These are phyloP conservation scores for Lacanobia wlatinum DNA, from an alignment of 2,888 invertebrate species.

Conservation along the genomic window DNA sequence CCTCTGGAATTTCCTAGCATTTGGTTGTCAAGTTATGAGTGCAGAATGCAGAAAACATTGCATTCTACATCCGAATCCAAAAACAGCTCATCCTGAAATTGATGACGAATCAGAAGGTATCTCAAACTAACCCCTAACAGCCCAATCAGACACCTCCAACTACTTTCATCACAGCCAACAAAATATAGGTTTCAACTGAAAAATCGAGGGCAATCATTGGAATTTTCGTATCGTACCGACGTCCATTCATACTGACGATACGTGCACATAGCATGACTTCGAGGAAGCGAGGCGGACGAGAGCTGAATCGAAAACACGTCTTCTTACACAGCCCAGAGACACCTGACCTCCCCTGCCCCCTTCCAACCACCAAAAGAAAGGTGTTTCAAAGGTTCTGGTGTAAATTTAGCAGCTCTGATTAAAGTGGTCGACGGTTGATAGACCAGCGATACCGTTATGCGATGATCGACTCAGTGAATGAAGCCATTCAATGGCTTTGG, in stretches of 20 bases:
- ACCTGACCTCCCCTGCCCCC: slow-evolving; percentile 63
- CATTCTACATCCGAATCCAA: not conserved
- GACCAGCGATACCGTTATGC: slow-evolving; percentile 85
- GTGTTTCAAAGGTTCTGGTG: slow-evolving; percentile 4
- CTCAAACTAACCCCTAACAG: not conserved
- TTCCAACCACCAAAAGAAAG: slow-evolving; percentile 16
- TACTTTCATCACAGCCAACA: slow-evolving; percentile 47
- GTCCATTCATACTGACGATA: slow-evolving; percentile 69
- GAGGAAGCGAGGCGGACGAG: slow-evolving; percentile 85
- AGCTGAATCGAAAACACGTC: slow-evolving; percentile 86
- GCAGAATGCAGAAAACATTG: not conserved
- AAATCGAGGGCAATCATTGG: slow-evolving; percentile 69
- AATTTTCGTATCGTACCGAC: slow-evolving; percentile 70
- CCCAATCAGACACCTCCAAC: not conserved
- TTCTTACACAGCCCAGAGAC: slow-evolving; percentile 75
- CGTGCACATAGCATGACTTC: slow-evolving; percentile 81
- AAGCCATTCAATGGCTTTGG: slow-evolving; percentile 85
- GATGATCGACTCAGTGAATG: slow-evolving; percentile 86
- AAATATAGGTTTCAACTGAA: slow-evolving; percentile 59
- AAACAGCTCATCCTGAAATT: not conserved
- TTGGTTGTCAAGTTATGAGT: not conserved
- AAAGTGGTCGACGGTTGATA: slow-evolving; percentile 77
- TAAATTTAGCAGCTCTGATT: slow-evolving; percentile 56
- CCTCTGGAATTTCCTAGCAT: too few relatives aligned
- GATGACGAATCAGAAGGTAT: not conserved